Evolutionary conservation across 2,113 vertebrate genomes (phyloP), one percentile per base, ranked within the genome.

Genomic region (Paradisaea rubra): DNA sequence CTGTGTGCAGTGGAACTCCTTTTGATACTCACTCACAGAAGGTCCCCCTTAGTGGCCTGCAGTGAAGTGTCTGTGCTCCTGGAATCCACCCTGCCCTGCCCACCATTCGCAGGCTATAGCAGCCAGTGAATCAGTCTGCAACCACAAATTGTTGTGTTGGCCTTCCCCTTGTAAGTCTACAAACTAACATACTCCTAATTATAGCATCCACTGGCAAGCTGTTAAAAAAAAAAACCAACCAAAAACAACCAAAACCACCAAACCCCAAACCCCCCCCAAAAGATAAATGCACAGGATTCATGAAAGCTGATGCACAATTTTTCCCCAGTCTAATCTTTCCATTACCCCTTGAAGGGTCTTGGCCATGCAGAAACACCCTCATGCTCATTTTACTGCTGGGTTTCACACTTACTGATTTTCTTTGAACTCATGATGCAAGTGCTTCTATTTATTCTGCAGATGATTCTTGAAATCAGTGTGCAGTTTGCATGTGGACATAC

Each of bases 171-270:
- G 77, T 77, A 96, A 78, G 71, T 81, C 65, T 41, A 41, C 41
- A 78, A 95, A 96, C 89, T 94, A 93, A 91, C 89, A 86, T 25
- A 71, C 57, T 65, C 88, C 79, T 78, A 86, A 95, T 86, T 83
- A 91, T 65, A 91, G 86, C 60, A 39, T 85, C 42, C 71, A 94
- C 37, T 66, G 50, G 60, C 56, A 81, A 91, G 28, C 57, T 89
- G 50, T 56, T 89, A 66, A 59, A 61, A 83, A 53, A 89, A 89
- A 71, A 66, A 24, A 37, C 7, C 10, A 49, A 27, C 12, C 6
- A 11, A 49, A 49, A 49, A 49, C 13, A 13, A 49, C 16, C 10
- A 44, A 52, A 21, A 37, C 7, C 15, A 35, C 31, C 8, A 21
- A 45, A 53, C 35, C 35, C 35, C 35, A 8, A 30, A 41, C 30